Percentiles rank a stretch among this genome's conserved stretches.
Evolutionary conservation across 2,113 vertebrate species (phyloP).

Genomic region (Chamaea fasciata): DNA sequence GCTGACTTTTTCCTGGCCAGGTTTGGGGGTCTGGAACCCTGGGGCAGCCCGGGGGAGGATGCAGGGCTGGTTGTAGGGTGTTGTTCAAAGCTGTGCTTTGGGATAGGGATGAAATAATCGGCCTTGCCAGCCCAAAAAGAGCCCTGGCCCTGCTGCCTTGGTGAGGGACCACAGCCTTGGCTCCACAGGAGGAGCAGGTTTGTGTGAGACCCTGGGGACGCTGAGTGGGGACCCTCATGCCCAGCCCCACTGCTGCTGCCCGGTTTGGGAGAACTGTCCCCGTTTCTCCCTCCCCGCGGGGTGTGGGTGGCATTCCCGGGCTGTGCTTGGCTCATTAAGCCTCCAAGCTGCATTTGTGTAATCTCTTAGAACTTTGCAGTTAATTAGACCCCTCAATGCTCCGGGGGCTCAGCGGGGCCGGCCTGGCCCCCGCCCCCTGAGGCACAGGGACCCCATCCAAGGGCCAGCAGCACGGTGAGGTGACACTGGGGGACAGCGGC

Average conservation of each 20-base stretch:
- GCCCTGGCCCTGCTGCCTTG: neutral
- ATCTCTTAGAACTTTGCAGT: neutral
- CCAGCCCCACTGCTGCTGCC: neutral
- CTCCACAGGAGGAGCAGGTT: neutral
- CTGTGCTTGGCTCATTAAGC: neutral
- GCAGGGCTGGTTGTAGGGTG: neutral
- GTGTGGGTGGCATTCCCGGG: neutral
- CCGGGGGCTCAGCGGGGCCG: accelerated
- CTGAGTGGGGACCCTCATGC: accelerated
- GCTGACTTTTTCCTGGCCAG: neutral
- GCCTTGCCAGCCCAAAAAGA: accelerated
- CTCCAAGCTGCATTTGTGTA: neutral
- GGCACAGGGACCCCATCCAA: neutral
- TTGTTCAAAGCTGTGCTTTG: neutral
- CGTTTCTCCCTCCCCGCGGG: accelerated
- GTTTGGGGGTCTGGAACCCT: neutral
- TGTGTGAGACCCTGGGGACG: accelerated
- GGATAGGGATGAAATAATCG: neutral
- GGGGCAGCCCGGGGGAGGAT: neutral
- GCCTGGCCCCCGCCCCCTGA: accelerated
- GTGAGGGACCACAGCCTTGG: neutral
- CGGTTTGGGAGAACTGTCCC: accelerated
- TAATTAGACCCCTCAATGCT: neutral
- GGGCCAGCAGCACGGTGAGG: neutral
- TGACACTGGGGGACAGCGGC: neutral